Conservation (phyloP, 2,797 vertebrate genomes). For the Lutjanus argentimaculatus region DNA sequence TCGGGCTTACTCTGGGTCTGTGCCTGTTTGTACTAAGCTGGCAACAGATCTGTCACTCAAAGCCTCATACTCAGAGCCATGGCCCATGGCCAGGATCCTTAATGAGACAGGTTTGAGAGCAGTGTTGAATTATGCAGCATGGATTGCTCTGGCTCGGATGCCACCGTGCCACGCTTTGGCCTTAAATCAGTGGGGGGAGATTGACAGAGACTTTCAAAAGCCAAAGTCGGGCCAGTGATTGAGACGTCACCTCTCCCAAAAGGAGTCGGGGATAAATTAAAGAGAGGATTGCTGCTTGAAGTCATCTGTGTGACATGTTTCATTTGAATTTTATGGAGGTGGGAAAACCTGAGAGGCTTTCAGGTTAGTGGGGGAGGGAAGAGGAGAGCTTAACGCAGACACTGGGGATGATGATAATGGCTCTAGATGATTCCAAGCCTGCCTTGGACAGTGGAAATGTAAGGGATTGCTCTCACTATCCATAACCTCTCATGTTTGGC, state of each 20-base stretch:
- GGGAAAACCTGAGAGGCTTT: constrained; percentile 36
- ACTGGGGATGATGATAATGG: constrained; percentile 23
- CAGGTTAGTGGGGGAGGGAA: not conserved
- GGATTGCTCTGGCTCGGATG: constrained; percentile 66
- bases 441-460: not conserved
- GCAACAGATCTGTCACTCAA: constrained; percentile 78
- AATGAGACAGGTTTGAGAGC: constrained; percentile 83
- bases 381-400: constrained; percentile 11
- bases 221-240: constrained; percentile 65
- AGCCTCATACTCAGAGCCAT: constrained; percentile 63
- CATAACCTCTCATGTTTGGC: constrained; percentile 3
- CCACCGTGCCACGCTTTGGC: constrained; percentile 60
- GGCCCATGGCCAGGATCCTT: constrained; percentile 76
- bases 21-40: constrained; percentile 69
- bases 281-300: constrained; percentile 46
- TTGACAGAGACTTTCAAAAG: constrained; percentile 72
- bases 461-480: constrained; percentile 4
- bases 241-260: constrained; percentile 63
- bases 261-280: constrained; percentile 64
- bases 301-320: constrained; percentile 43
- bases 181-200: constrained; percentile 74
- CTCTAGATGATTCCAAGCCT: constrained; percentile 18
- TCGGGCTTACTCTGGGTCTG: constrained; percentile 45
- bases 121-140: constrained; percentile 81
- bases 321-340: constrained; percentile 37